Base-by-base conservation (phyloP, 92 coral and sea anemone species). In the Metridium senile region DNA sequence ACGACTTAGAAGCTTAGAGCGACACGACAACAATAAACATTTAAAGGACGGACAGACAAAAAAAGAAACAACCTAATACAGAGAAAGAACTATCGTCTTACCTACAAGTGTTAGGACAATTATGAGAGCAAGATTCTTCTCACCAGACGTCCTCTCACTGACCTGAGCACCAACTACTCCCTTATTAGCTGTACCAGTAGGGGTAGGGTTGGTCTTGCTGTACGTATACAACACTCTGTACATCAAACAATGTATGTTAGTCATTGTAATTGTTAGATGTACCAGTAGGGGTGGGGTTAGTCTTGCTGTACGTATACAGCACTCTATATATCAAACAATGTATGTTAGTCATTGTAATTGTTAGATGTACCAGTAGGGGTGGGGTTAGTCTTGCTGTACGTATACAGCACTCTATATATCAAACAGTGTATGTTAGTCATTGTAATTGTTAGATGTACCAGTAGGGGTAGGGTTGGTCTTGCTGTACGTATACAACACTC, bases 21-120 rank as follows among this genome's bases (percentile, higher is more conserved):
- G n/a, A n/a, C n/a, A n/a, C n/a, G n/a, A n/a, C n/a, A n/a, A n/a
- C n/a, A n/a, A n/a, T n/a, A n/a, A n/a, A n/a, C n/a, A n/a, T n/a
- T n/a, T n/a, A n/a, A n/a, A n/a, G n/a, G n/a, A n/a, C n/a, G n/a
- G n/a, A n/a, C n/a, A n/a, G n/a, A n/a, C n/a, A n/a, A n/a, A n/a
- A n/a, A n/a, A n/a, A n/a, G n/a, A n/a, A n/a, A n/a, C n/a, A n/a
- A n/a, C n/a, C n/a, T n/a, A n/a, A n/a, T n/a, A n/a, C n/a, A n/a
- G n/a, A n/a, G n/a, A n/a, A n/a, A n/a, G n/a, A n/a, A n/a, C n/a
- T n/a, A n/a, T n/a, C n/a, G n/a, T n/a, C 67, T 52, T 74, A 87
- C 91, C 91, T 67, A 87, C 66, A 19, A 77, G 18, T 30, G 78
- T 75, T 29, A 87, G 26, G 18, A 63, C 85, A 43, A 87, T 62